phyloP scores from a whole-genome alignment of 2,888 invertebrate genomes.

The Chloromyia formosa region DNA sequence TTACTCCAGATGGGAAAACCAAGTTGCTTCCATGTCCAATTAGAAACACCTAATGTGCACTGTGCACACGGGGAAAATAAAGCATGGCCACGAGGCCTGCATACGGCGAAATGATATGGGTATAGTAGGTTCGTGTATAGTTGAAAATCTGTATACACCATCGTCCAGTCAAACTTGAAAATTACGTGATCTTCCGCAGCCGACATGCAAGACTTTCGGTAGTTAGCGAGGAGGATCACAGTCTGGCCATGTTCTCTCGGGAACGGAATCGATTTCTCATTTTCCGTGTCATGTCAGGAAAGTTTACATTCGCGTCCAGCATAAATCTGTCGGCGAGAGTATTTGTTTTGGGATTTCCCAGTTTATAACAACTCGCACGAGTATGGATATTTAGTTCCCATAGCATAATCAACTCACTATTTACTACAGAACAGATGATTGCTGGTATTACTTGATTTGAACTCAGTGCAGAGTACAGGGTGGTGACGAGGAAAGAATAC shows the following conservation, averaged over 20 bases:
- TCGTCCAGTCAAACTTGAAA: background rate
- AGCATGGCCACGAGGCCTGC: conserved; percentile 19
- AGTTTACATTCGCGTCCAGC: conserved; percentile 36
- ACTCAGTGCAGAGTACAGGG: no score
- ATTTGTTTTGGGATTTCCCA: conserved; percentile 44
- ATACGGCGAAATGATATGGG: no score
- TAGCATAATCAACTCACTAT: conserved; percentile 23
- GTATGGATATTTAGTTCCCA: background rate
- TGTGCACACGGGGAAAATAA: conserved; percentile 3
- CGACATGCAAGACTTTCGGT: conserved; percentile 8
- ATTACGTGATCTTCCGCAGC: conserved; percentile 20
- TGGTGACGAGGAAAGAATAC: no score
- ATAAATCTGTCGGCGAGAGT: conserved; percentile 38
- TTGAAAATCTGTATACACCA: background rate
- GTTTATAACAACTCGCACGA: conserved; percentile 35
- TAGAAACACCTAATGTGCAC: conserved; percentile 13
- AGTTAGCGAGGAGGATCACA: conserved; percentile 34
- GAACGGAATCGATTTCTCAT: conserved; percentile 36
- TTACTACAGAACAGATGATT: conserved; percentile 21
- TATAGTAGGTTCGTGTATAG: background rate
- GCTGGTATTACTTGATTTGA: background rate
- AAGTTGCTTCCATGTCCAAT: conserved; percentile 42
- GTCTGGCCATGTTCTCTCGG: conserved; percentile 26
- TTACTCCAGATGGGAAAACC: conserved; percentile 41
- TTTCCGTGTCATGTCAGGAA: conserved; percentile 25